Conservation (phyloP, 2,888 invertebrate genomes). For the Clostera curtula region DNA sequence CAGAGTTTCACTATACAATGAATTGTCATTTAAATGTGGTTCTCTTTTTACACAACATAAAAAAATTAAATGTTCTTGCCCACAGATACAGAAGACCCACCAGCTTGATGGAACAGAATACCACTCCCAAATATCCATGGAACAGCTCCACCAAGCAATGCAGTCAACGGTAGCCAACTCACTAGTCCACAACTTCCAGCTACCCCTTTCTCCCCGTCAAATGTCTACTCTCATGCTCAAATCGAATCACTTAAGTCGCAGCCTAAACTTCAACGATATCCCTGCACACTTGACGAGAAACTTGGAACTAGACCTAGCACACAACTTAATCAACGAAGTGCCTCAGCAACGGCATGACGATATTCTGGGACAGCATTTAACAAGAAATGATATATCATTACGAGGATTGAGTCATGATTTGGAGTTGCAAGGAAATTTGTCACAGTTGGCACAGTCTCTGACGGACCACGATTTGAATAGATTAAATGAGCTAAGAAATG, state of each 20-base stretch:
- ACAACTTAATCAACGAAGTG: conserved; percentile 36
- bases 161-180: conserved; percentile 43
- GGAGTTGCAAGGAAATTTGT: conserved; percentile 41
- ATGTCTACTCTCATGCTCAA: conserved; percentile 64
- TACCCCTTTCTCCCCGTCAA: conserved; percentile 57
- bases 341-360: conserved; percentile 43
- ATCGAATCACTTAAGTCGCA: conserved; percentile 48
- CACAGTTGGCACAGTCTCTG: conserved; percentile 39
- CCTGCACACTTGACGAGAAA: conserved; percentile 44
- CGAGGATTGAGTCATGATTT: conserved; percentile 23
- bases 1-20: no score
- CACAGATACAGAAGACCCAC: conserved; percentile 57
- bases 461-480: conserved; percentile 39
- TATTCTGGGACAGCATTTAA: conserved; percentile 22
- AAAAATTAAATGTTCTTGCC: no score
- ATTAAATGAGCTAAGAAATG: conserved; percentile 25
- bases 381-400: conserved; percentile 24
- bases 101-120: conserved; percentile 48
- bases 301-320: conserved; percentile 43
- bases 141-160: conserved; percentile 62
- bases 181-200: conserved; percentile 54
- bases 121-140: conserved; percentile 57
- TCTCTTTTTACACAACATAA: no score
- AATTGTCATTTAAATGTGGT: no score
- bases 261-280: conserved; percentile 50